Conservation (phyloP, 1,140 invertebrate species). For the Zelostemma sp. region DNA sequence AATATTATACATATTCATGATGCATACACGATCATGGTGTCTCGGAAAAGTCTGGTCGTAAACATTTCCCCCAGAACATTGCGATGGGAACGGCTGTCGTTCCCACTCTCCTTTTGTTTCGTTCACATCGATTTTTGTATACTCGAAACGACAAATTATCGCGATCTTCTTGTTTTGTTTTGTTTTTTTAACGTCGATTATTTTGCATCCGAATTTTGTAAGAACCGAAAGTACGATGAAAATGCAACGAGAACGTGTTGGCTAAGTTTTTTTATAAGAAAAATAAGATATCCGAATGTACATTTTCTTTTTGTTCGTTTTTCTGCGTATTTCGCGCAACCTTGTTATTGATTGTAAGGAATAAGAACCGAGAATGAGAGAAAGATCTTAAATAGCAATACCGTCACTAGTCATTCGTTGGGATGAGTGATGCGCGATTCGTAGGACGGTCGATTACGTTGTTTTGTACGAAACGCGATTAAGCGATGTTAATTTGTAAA, state of each 20-base stretch:
- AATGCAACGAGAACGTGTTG: too few species aligned
- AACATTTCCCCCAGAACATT: constrained; percentile 25
- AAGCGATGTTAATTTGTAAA: constrained; percentile 41
- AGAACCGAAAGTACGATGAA: too few species aligned
- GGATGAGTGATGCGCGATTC: neutral
- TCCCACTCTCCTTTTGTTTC: neutral
- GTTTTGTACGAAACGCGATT: constrained; percentile 1
- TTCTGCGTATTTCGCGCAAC: too few species aligned
- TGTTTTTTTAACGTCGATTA: neutral
- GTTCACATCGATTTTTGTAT: constrained; percentile 5
- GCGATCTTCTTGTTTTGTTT: neutral
- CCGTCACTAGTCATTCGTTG: constrained; percentile 34
- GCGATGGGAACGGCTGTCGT: constrained; percentile 21
- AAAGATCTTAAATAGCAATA: constrained; percentile 21
- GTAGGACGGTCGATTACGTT: constrained; percentile 7
- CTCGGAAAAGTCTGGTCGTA: constrained; percentile 43
- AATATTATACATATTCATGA: constrained; percentile 55
- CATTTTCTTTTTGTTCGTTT: too few species aligned
- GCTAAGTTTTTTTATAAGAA: too few species aligned
- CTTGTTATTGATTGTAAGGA: too few species aligned
- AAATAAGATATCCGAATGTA: too few species aligned
- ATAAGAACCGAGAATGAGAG: too few species aligned
- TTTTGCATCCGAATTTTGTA: too few species aligned
- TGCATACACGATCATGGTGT: constrained; percentile 42
- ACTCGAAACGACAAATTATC: too few species aligned